phyloP scores from a whole-genome alignment of 1,140 invertebrate species.

The Latrodectus geometricus region DNA sequence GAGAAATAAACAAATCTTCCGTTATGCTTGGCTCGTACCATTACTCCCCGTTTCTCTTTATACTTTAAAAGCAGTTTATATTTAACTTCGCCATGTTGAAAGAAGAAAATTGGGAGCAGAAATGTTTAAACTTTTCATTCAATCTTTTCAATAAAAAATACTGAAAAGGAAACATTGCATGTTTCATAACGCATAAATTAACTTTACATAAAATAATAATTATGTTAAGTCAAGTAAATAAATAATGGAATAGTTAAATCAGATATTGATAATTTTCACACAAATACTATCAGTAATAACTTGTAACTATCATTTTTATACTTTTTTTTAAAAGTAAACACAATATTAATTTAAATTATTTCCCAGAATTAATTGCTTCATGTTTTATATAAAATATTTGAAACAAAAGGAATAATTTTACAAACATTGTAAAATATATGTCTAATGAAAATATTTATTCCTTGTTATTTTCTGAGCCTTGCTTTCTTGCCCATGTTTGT shows the following conservation, averaged over 20 bases:
- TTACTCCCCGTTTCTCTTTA: no score
- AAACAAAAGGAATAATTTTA: neutral
- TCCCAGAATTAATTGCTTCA: no score
- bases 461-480: no score
- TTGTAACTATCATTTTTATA: no score
- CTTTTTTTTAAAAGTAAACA: no score
- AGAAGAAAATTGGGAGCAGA: neutral
- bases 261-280: neutral
- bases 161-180: neutral
- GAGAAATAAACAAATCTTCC: constrained; percentile 17
- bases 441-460: no score
- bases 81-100: neutral
- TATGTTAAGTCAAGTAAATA: neutral
- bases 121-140: neutral
- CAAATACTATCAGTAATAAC: no score
- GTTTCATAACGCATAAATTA: neutral
- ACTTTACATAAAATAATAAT: neutral
- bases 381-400: neutral
- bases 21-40: neutral
- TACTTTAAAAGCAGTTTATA: neutral
- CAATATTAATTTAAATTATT: no score
- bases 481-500: neutral
- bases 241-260: neutral
- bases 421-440: no score
- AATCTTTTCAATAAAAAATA: neutral